phyloP scores from a whole-genome alignment of 2,113 vertebrate genomes.

The Prionailurus viverrinus region DNA sequence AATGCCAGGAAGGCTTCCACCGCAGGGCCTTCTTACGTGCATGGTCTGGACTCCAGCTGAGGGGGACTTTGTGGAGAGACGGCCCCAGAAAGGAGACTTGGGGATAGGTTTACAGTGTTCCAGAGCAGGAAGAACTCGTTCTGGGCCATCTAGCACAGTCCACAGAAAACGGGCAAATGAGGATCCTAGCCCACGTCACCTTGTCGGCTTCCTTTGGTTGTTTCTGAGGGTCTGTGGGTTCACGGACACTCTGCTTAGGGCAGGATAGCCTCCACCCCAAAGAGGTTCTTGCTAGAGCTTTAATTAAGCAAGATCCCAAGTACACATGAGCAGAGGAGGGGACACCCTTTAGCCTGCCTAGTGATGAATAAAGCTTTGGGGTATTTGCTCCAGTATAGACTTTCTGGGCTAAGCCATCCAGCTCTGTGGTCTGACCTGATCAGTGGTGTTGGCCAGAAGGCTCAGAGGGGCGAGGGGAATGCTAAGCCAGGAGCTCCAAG shows the following conservation, averaged over 20 bases:
- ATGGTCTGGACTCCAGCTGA: accelerated
- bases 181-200: not conserved
- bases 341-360: too few species aligned
- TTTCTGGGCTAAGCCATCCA: not conserved
- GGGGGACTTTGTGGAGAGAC: not conserved
- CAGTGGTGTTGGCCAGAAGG: accelerated
- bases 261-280: not conserved
- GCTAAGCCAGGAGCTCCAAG: not conserved
- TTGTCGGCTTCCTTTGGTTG: not conserved
- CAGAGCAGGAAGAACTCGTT: not conserved
- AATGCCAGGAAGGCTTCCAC: accelerated
- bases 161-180: too few species aligned
- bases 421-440: not conserved
- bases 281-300: not conserved
- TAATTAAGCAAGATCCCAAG: not conserved
- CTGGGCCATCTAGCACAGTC: not conserved
- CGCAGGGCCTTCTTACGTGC: accelerated
- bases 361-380: not conserved
- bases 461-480: not conserved
- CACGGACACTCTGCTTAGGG: not conserved
- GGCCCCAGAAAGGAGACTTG: not conserved
- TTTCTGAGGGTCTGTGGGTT: not conserved
- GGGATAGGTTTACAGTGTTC: too few species aligned
- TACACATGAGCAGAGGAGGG: not conserved
- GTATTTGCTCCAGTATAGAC: not conserved